phyloP scores from a whole-genome alignment of 2,888 invertebrate genomes.

The Cephus pygmeus region DNA sequence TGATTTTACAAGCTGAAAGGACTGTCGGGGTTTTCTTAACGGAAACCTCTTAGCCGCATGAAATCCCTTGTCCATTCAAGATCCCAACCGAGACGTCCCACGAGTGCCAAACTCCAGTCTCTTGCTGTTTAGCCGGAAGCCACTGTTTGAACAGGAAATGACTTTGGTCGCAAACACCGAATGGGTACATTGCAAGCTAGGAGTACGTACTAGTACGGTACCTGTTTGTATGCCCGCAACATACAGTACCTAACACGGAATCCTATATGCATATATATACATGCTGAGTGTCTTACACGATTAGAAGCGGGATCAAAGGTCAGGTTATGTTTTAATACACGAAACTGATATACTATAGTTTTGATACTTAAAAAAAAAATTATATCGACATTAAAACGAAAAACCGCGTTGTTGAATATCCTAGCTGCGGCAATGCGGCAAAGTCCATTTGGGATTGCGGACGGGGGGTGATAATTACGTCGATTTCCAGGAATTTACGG shows the following conservation, averaged over 20 bases:
- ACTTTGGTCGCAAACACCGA: conserved; percentile 33
- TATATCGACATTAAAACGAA: too few relatives aligned
- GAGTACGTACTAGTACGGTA: background rate
- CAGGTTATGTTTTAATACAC: background rate
- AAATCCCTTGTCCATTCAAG: conserved; percentile 1
- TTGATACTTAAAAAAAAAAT: background rate
- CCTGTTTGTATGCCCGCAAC: background rate
- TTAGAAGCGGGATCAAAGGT: background rate
- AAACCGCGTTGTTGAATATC: too few relatives aligned
- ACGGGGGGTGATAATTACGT: too few relatives aligned
- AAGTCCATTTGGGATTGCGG: too few relatives aligned
- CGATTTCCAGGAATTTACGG: too few relatives aligned
- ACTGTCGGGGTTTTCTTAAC: background rate
- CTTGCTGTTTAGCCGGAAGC: conserved; percentile 21
- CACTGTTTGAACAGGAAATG: conserved; percentile 38
- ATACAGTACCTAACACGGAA: background rate
- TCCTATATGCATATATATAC: background rate
- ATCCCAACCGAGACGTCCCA: conserved; percentile 5
- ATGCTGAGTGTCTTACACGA: background rate
- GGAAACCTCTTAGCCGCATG: conserved; percentile 6
- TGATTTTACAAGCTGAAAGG: background rate
- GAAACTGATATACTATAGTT: background rate
- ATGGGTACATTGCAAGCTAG: background rate
- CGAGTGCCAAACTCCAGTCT: conserved; percentile 12
- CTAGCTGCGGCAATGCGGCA: too few relatives aligned